Percentiles rank a stretch among this genome's conserved stretches.
phyloP scores from a whole-genome alignment of 53 echinoderm and acorn worm genomes.

The Patiria pectinifera region DNA sequence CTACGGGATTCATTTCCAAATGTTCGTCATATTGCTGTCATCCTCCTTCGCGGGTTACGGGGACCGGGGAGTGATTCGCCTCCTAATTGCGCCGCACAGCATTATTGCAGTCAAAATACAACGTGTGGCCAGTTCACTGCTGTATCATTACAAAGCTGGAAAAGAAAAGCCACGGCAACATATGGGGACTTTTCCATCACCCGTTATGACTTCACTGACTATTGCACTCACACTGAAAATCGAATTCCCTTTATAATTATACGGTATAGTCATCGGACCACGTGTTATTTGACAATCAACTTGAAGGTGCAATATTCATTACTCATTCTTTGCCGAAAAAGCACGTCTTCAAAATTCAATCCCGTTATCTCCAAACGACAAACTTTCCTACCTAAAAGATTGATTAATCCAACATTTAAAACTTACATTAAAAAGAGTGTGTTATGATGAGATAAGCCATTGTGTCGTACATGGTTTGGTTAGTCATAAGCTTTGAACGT shows the following conservation, averaged over 20 bases:
- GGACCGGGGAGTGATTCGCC: slow-evolving; percentile 22
- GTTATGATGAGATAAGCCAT: too few relatives aligned
- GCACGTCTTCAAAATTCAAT: too few relatives aligned
- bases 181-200: not conserved
- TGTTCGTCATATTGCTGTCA: slow-evolving; percentile 3
- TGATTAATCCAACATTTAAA: too few relatives aligned
- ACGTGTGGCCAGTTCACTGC: not conserved
- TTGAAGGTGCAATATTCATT: not conserved
- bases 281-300: too few relatives aligned
- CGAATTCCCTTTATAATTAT: not conserved
- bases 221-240: not conserved
- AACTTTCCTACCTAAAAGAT: too few relatives aligned
- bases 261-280: not conserved
- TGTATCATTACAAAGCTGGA: not conserved
- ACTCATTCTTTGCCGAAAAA: not conserved
- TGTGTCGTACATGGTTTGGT: too few relatives aligned
- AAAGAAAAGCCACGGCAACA: not conserved
- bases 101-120: not conserved
- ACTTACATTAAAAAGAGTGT: too few relatives aligned
- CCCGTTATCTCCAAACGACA: too few relatives aligned
- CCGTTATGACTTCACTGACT: not conserved
- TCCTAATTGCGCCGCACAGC: slow-evolving; percentile 21
- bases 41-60: slow-evolving; percentile 9
- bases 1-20: slow-evolving; percentile 49
- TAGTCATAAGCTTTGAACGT: too few relatives aligned